These are phyloP conservation scores for Andricus grossulariae DNA, from an alignment of 1,140 invertebrate genomes.

Conservation along the genomic window DNA sequence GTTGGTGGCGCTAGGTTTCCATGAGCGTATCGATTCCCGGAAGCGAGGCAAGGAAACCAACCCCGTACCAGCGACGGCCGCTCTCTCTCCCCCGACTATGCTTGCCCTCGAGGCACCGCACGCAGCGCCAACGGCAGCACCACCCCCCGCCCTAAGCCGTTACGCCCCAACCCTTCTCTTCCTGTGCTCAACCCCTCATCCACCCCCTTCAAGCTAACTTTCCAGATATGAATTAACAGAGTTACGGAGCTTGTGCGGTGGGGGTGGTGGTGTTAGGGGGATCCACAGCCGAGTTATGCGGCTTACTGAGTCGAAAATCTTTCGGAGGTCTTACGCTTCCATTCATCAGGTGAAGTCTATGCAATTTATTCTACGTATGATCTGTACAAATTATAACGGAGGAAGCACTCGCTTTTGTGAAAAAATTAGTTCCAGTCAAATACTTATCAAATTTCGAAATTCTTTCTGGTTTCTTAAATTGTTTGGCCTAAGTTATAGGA, in stretches of 20 bases:
- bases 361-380: neutral
- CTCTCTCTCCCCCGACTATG: constrained; percentile 41
- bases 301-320: constrained; percentile 71
- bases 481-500: too few relatives aligned
- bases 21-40: constrained; percentile 59
- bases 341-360: neutral
- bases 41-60: constrained; percentile 54
- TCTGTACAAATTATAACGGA: too few relatives aligned
- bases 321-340: constrained; percentile 44
- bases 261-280: constrained; percentile 43
- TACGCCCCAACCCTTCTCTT: constrained; percentile 55
- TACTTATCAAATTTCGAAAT: too few relatives aligned
- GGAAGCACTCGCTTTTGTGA: too few relatives aligned
- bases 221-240: constrained; percentile 76
- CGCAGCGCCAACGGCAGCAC: constrained; percentile 49
- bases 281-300: constrained; percentile 65
- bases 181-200: constrained; percentile 43
- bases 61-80: constrained; percentile 52
- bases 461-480: too few relatives aligned
- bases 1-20: constrained; percentile 72
- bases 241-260: constrained; percentile 71
- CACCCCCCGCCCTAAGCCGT: constrained; percentile 47
- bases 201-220: constrained; percentile 59
- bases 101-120: constrained; percentile 49
- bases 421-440: too few relatives aligned